Conservation (phyloP, 2,888 invertebrate species). For the Ceriagrion tenellum region DNA sequence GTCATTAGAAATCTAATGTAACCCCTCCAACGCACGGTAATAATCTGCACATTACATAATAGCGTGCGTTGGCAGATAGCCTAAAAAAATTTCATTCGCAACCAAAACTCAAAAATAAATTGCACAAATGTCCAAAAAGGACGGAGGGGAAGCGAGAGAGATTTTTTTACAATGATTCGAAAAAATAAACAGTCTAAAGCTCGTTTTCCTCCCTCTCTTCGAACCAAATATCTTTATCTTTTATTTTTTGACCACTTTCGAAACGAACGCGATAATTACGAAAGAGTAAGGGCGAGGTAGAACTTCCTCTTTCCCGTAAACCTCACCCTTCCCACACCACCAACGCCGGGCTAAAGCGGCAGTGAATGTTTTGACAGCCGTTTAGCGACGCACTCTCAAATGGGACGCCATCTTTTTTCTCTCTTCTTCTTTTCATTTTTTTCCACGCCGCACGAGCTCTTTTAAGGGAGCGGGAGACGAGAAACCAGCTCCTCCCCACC, state of each 20-base stretch:
- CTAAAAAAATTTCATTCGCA: background rate
- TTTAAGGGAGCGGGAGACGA: background rate
- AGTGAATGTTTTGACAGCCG: conserved; percentile 22
- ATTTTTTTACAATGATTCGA: background rate
- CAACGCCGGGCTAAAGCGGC: background rate
- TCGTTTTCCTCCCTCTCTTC: background rate
- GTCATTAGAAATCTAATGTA: too few species aligned
- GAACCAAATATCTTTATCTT: background rate
- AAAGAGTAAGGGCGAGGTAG: background rate
- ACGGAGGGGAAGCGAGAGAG: background rate
- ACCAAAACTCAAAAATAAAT: background rate
- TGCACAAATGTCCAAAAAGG: background rate
- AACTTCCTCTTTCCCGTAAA: background rate
- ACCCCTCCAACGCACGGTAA: too few species aligned
- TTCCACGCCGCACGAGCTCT: background rate
- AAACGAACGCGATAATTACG: background rate
- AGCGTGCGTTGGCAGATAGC: background rate
- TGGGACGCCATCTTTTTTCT: background rate
- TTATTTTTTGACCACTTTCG: background rate
- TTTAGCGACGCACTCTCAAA: conserved; percentile 3
- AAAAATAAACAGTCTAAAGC: background rate
- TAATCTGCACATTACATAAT: background rate
- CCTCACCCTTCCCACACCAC: background rate
- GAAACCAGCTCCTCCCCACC: background rate
- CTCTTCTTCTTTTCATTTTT: background rate